Evolutionary conservation across 2,888 invertebrate genomes (phyloP).

Genomic region (Aromia moschata): DNA sequence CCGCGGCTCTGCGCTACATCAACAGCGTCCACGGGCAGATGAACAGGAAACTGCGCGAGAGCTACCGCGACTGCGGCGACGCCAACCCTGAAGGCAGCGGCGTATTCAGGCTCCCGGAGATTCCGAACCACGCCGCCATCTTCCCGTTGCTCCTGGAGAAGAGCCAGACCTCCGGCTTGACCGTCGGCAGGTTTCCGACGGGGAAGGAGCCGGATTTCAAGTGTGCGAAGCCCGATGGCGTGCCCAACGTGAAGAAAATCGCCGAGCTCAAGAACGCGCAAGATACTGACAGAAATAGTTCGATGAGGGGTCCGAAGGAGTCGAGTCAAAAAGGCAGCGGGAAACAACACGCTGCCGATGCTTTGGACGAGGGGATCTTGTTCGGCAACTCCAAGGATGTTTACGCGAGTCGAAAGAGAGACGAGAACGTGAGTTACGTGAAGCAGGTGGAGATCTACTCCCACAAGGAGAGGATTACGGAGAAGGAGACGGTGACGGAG

Average conservation of each 20-base stretch:
- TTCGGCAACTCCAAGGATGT: background rate
- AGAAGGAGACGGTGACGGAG: too few relatives aligned
- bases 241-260: slow-evolving; percentile 1
- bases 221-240: background rate
- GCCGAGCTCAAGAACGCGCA: background rate
- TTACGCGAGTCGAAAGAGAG: background rate
- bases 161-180: background rate
- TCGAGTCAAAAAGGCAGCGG: too few relatives aligned
- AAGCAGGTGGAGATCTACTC: background rate
- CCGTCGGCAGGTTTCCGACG: background rate
- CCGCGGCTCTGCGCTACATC: slow-evolving; percentile 33
- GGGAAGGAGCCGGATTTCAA: background rate
- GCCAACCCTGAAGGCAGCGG: slow-evolving; percentile 3
- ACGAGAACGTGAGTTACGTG: background rate
- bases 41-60: slow-evolving; percentile 31
- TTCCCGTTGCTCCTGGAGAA: slow-evolving; percentile 24
- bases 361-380: background rate
- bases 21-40: slow-evolving; percentile 38
- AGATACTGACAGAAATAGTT: background rate
- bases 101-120: slow-evolving; percentile 35
- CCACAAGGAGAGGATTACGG: background rate
- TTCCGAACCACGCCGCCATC: slow-evolving; percentile 36
- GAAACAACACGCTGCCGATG: background rate
- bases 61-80: slow-evolving; percentile 8
- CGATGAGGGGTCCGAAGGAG: background rate